Conservation (phyloP, 2,113 vertebrate genomes). For the Narcine bancroftii region DNA sequence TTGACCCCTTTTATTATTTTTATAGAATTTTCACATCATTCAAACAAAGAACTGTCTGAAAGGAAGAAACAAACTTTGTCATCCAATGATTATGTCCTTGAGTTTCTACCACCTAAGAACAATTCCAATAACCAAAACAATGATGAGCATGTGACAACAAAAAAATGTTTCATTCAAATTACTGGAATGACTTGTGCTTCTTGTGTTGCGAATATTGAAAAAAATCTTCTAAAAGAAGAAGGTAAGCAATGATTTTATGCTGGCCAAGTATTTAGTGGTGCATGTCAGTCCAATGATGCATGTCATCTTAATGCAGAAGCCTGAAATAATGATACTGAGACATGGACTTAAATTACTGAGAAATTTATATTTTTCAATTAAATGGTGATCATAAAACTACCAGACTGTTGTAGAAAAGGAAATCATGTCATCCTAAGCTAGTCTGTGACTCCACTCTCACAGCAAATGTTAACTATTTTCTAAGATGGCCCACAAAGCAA, state of each 20-base stretch:
- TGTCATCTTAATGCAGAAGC: too few species aligned
- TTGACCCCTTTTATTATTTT: not conserved
- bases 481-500: too few species aligned
- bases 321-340: too few species aligned
- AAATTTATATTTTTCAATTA: too few species aligned
- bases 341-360: not conserved
- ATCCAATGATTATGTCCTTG: not conserved
- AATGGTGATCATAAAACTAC: too few species aligned
- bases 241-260: conserved; percentile 56
- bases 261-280: not conserved
- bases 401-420: too few species aligned
- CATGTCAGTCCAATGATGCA: not conserved
- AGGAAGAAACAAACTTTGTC: conserved; percentile 17
- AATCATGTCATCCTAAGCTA: too few species aligned
- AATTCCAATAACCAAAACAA: not conserved
- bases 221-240: conserved; percentile 67
- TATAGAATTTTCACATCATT: not conserved
- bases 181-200: conserved; percentile 90
- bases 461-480: too few species aligned
- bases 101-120: conserved; percentile 1
- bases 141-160: conserved; percentile 39
- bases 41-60: not conserved
- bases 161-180: conserved; percentile 76
- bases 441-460: too few species aligned
- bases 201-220: conserved; percentile 85